Conservation (phyloP, 2,113 vertebrate genomes). For the Heteronetta atricapilla region DNA sequence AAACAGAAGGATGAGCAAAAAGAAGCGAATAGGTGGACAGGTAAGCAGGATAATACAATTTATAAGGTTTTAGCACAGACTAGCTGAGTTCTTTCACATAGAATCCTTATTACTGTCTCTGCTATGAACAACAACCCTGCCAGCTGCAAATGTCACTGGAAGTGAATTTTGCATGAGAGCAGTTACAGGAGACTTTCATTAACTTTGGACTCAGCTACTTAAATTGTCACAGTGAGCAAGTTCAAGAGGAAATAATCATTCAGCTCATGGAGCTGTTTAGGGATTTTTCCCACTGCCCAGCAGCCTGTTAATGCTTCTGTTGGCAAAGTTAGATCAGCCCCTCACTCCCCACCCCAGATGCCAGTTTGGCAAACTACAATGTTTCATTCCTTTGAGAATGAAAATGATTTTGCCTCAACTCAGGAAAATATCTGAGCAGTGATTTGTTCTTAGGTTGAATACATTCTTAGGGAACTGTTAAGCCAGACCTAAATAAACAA, state of each 20-base stretch:
- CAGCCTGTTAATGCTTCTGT: slow-evolving; percentile 24
- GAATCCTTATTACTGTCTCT: neutral
- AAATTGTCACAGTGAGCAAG: slow-evolving; percentile 8
- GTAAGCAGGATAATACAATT: neutral
- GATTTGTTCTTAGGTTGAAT: neutral
- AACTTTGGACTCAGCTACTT: slow-evolving; percentile 47
- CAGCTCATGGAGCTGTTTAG: neutral
- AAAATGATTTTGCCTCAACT: neutral
- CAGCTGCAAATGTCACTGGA: slow-evolving; percentile 17
- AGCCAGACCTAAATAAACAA: neutral
- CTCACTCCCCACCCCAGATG: neutral
- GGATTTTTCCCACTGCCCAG: neutral
- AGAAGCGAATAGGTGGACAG: neutral
- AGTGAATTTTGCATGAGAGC: slow-evolving; percentile 55
- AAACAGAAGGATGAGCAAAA: neutral
- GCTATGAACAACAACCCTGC: neutral
- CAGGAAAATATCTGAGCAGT: neutral
- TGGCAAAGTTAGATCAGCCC: neutral
- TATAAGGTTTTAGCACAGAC: neutral
- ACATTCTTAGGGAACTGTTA: neutral
- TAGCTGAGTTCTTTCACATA: neutral
- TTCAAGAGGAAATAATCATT: slow-evolving; percentile 38
- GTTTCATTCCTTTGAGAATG: neutral
- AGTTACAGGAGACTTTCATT: slow-evolving; percentile 31
- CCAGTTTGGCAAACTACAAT: neutral